Base-by-base conservation (phyloP, 1,140 invertebrate species). In the Caenorhabditis briggsae region DNA sequence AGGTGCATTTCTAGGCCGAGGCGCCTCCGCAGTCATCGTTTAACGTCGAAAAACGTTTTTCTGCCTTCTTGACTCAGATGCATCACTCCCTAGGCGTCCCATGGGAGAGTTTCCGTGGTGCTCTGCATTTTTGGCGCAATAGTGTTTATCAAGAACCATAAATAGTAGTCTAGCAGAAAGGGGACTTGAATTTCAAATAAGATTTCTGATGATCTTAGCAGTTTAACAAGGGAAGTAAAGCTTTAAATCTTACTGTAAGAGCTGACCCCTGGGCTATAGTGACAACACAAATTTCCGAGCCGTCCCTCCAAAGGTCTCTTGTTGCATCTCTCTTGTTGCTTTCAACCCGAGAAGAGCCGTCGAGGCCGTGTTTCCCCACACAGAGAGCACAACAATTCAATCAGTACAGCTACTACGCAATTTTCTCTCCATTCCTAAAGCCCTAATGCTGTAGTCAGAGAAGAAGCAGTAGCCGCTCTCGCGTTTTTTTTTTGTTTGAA, bases 391-490 rank as follows among this genome's bases (percentile, higher is more conserved):
- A 78, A 78, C 70, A 78, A 78, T 78, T 78, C 70, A 78, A 78
- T 78, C 70, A 78, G 70, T 78, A 78, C 70, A 78, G 50, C 70
- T 78, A 50, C 70, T 78, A 78, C 70, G 70, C 70, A 78, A 78
- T 78, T 78, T 78, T 78, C 70, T 78, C 70, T 78, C 70, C 46
- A 78, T 78, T 78, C 46, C 33, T 46, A n/a, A 70, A 70, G 64
- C 64, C 16, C 56, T 61, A n/a, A 78, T 25, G 70, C 43, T 11
- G 70, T 43, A 46, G 70, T 46, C 46, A n/a, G 12, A 78, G 70
- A 78, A 78, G 46, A 33, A 33, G 33, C 1, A 33, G 33, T 33
- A 33, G 33, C 33, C 33, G 1, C 33, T 33, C 33, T 33, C 33
- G 33, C 33, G 33, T 33, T 33, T 33, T 46, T 33, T 78, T 78